A percentile compares a stretch with the other conserved stretches of the same genome.
These are phyloP conservation scores for Lycocerus yunnanus DNA, from an alignment of 2,888 invertebrate genomes.

Conservation along the genomic window DNA sequence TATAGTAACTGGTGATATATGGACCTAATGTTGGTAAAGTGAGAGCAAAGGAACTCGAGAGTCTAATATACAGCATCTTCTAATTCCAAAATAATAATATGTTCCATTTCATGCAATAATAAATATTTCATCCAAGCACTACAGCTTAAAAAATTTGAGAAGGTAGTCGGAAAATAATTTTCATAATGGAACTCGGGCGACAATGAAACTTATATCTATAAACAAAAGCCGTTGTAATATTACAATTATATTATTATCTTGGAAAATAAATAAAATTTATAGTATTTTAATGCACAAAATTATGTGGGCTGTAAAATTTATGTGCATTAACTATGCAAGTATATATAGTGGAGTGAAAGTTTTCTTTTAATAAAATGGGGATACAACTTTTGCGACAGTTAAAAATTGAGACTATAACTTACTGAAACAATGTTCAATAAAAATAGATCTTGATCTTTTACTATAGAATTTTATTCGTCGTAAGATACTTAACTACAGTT, in stretches of 20 bases:
- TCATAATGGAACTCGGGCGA: too few relatives aligned
- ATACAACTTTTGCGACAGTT: neutral
- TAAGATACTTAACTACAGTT: neutral
- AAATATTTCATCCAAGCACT: too few relatives aligned
- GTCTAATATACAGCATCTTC: conserved; percentile 22
- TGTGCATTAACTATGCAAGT: neutral
- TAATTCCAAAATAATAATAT: conserved; percentile 16
- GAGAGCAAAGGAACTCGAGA: conserved; percentile 20
- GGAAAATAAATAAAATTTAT: neutral
- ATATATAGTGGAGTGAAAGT: neutral
- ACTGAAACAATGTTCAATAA: neutral
- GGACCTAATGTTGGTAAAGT: conserved; percentile 47
- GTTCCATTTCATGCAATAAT: neutral
- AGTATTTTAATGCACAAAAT: neutral
- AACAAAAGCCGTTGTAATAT: too few relatives aligned
- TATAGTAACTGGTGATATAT: conserved; percentile 50
- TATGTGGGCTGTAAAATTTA: neutral
- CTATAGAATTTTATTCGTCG: neutral
- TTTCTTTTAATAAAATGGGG: neutral
- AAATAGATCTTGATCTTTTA: neutral
- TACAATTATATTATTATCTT: neutral
- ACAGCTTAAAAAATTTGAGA: too few relatives aligned
- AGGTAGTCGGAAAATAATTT: neutral
- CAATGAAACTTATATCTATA: too few relatives aligned
- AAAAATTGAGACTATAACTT: neutral